Evolutionary conservation across 2,797 vertebrate genomes (phyloP).

Genomic region (Notolepis coatsorum): DNA sequence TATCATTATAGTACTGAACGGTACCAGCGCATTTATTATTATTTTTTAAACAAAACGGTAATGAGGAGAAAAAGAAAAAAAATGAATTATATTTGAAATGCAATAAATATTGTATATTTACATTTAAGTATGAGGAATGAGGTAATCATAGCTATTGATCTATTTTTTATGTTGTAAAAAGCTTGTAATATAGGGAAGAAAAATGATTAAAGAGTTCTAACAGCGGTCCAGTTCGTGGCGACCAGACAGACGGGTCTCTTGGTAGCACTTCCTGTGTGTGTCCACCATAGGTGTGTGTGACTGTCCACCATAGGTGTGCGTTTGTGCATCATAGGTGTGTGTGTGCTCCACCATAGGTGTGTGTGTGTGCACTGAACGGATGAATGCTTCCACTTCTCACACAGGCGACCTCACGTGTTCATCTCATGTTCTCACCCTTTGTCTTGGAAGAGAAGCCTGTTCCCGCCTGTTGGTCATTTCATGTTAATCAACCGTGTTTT

Average conservation of each 20-base stretch:
- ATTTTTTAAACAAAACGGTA: conserved; percentile 38
- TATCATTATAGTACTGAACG: conserved; percentile 65
- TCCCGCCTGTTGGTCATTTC: conserved; percentile 54
- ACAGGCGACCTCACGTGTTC: conserved; percentile 28
- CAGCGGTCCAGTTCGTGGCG: conserved; percentile 53
- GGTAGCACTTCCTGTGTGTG: conserved; percentile 47
- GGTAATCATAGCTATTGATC: conserved; percentile 84
- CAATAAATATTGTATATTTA: conserved; percentile 84
- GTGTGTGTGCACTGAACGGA: not conserved
- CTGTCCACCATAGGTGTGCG: conserved; percentile 18
- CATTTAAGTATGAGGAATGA: conserved; percentile 74
- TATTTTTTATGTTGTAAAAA: conserved; percentile 90
- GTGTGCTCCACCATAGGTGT: not conserved
- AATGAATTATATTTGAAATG: conserved; percentile 75
- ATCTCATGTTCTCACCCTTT: conserved; percentile 34
- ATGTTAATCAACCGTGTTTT: conserved; percentile 77
- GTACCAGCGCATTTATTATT: conserved; percentile 69
- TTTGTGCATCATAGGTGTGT: conserved; percentile 24
- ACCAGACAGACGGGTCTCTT: conserved; percentile 33
- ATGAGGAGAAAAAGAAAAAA: conserved; percentile 51
- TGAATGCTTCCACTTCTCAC: conserved; percentile 29
- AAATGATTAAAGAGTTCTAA: conserved; percentile 60
- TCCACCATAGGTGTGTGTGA: conserved; percentile 28
- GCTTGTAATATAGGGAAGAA: conserved; percentile 80
- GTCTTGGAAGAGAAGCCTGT: conserved; percentile 30